Evolutionary conservation across 1,140 invertebrate genomes (phyloP).

Genomic region (Lordiphosa clarofinis): DNA sequence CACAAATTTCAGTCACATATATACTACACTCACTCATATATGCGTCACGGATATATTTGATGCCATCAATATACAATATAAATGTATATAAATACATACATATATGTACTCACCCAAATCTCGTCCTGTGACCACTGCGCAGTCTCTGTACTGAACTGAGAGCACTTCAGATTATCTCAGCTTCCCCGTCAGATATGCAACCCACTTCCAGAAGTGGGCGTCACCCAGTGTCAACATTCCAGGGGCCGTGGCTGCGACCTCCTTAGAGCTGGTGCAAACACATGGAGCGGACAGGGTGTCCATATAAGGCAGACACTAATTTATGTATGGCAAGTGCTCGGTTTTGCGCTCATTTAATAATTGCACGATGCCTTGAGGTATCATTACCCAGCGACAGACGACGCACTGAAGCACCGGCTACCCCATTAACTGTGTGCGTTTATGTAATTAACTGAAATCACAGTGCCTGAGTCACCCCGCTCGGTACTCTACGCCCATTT

Average conservation of each 20-base stretch:
- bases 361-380: constrained; percentile 71
- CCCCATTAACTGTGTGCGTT: constrained; percentile 54
- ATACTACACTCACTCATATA: not conserved
- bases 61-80: not conserved
- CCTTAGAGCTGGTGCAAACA: not conserved
- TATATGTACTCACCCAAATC: not conserved
- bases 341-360: constrained; percentile 75
- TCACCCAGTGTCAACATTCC: constrained; percentile 34
- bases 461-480: constrained; percentile 5
- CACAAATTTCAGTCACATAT: constrained; percentile 20
- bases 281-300: not conserved
- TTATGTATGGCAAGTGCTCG: constrained; percentile 71
- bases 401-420: constrained; percentile 39
- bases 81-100: not conserved
- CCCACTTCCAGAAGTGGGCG: constrained; percentile 39
- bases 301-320: constrained; percentile 46
- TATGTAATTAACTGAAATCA: constrained; percentile 62
- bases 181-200: constrained; percentile 28
- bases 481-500: constrained; percentile 11
- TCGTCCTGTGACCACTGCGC: constrained; percentile 40
- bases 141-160: constrained; percentile 32
- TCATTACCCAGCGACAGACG: constrained; percentile 47
- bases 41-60: constrained; percentile 4
- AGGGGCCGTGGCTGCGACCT: constrained; percentile 27
- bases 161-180: constrained; percentile 38